These are phyloP conservation scores for Acholoe squamosa DNA, from an alignment of 2,888 invertebrate genomes.

Conservation along the genomic window DNA sequence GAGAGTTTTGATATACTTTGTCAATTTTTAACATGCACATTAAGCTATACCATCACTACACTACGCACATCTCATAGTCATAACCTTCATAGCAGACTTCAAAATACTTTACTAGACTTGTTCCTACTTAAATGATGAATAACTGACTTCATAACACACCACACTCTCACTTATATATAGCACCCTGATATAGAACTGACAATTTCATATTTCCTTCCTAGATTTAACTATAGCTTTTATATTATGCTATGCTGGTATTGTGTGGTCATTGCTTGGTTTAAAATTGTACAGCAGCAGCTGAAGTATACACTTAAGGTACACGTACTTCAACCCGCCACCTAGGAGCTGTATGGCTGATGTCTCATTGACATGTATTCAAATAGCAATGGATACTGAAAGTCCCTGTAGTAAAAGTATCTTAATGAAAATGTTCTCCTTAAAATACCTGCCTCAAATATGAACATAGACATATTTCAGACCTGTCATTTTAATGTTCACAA, in stretches of 20 bases:
- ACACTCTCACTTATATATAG: neutral
- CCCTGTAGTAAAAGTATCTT: no score
- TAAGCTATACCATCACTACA: neutral
- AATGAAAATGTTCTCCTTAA: no score
- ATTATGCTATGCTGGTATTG: neutral
- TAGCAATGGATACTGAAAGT: no score
- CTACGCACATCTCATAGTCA: neutral
- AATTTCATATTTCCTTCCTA: slow-evolving; percentile 7
- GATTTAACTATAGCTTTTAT: neutral
- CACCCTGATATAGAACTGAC: neutral
- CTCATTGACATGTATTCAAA: no score
- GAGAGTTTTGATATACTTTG: neutral
- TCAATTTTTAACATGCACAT: neutral
- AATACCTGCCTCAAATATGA: no score
- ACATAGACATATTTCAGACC: no score
- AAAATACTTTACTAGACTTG: neutral
- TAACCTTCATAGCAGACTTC: neutral
- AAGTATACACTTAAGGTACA: no score
- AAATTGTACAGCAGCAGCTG: no score
- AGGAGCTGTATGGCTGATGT: no score
- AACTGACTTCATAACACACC: neutral
- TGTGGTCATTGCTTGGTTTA: no score
- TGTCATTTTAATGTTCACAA: no score
- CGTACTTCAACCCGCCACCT: no score
- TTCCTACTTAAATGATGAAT: neutral